A percentile compares a stretch with the other conserved stretches of the same genome.
phyloP scores from a whole-genome alignment of 2,888 invertebrate species.

The Prosopocoilus inquinatus region DNA sequence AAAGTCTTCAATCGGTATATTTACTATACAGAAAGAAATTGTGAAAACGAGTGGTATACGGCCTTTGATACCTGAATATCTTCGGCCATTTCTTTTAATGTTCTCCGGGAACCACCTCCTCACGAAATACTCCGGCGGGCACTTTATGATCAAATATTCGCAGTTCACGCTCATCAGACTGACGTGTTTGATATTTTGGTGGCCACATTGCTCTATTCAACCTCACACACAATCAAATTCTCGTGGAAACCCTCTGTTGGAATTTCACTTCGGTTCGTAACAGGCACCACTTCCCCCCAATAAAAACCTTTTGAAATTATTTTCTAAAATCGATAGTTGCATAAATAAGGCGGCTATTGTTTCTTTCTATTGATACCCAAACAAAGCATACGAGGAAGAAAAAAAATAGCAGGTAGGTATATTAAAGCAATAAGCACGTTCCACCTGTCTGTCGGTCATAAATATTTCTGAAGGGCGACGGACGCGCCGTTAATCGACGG shows the following conservation, averaged over 20 bases:
- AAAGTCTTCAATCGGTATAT: no score
- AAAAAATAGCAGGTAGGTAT: no score
- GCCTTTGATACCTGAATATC: neutral
- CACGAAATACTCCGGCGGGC: neutral
- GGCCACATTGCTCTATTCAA: neutral
- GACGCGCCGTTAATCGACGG: no score
- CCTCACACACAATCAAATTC: neutral
- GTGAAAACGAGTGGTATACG: no score
- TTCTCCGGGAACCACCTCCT: neutral
- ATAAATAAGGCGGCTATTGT: no score
- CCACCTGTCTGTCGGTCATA: no score
- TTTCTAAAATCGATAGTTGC: conserved; percentile 4
- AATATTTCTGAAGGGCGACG: no score
- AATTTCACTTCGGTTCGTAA: conserved; percentile 3
- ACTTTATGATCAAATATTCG: neutral
- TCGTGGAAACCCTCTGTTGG: neutral
- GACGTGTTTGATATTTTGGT: neutral
- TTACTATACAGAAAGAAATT: no score
- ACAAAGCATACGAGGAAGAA: no score
- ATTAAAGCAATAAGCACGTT: no score
- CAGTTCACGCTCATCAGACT: neutral
- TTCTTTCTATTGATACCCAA: no score
- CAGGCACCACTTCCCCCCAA: conserved; percentile 8
- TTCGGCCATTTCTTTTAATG: neutral
- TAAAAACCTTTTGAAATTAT: conserved; percentile 3